Base-by-base conservation (phyloP, 1,140 invertebrate species). In the Hesperophylax magnus region DNA sequence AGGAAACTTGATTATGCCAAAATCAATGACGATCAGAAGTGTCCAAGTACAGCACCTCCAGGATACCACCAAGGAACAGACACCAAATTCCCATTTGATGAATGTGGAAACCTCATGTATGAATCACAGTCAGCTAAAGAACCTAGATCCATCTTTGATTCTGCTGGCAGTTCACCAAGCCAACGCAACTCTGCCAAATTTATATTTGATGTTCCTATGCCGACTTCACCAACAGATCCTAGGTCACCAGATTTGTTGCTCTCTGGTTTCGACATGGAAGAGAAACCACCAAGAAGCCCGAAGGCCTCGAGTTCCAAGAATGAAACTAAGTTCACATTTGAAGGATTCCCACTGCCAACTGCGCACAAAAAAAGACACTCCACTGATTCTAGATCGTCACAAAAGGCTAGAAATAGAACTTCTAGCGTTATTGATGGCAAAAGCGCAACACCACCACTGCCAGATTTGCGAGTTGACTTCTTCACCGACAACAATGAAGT, bases 401-500 rank as follows among this genome's bases (percentile, higher is more conserved):
- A 71, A 67, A 83, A 77, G 22, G 67, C 52, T 15, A 81, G 58
- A 82, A 85, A 77, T 82, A 84, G 79, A 86, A 86, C 84, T 85
- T 82, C 47, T 79, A 88, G 81, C 79, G 85, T 56, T 69, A 84
- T 60, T 14, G 79, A 83, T 71, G 85, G 80, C 86, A 85, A 83
- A 87, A 85, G 89, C 53, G 88, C 89, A 84, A 91, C 91, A 22
- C 91, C 92, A 20, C 90, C 91, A 22, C 84, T 92, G 63, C 92
- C 92, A 8, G 91, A 93, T 85, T 87, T 93, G 27, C 89, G 91
- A 81, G 87, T 92, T 5, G 92, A 93, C 77, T 92, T 92, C 86
- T 93, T 93, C 86, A 81, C 91, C 89, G 89, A 92, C 87, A 88
- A 78, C 84, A 69, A 79, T 69, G 81, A 84, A 76, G 84, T 58